Conservation (phyloP, 2,888 invertebrate genomes). For the Sesia apiformis region DNA sequence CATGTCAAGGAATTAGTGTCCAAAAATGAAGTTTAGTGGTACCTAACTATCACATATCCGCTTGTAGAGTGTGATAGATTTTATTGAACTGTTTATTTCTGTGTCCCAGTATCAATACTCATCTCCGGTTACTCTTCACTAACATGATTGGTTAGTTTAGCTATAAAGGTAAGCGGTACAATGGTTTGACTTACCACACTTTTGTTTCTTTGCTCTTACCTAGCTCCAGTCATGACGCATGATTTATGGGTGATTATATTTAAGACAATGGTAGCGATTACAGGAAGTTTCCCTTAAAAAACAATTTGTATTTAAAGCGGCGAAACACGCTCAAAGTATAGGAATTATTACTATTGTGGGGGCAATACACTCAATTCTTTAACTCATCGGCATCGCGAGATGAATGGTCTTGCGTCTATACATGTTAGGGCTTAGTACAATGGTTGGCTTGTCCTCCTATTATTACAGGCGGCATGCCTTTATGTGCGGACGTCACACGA, state of each 20-base stretch:
- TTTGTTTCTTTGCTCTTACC: too few relatives aligned
- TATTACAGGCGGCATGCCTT: constrained; percentile 52
- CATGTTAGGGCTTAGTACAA: constrained; percentile 37
- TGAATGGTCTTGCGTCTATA: constrained; percentile 39
- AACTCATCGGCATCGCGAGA: constrained; percentile 35
- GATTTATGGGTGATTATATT: not conserved
- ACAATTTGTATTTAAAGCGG: not conserved
- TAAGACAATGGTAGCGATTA: not conserved
- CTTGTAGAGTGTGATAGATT: too few relatives aligned
- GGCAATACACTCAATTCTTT: constrained; percentile 42
- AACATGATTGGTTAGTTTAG: too few relatives aligned
- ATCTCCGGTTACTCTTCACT: too few relatives aligned
- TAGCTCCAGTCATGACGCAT: not conserved
- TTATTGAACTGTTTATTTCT: too few relatives aligned
- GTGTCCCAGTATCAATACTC: too few relatives aligned
- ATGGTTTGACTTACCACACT: too few relatives aligned
- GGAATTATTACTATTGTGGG: constrained; percentile 43
- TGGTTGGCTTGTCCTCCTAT: constrained; percentile 48
- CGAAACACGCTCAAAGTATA: not conserved
- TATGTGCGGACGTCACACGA: constrained; percentile 41
- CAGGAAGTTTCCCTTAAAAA: not conserved
- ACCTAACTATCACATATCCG: too few relatives aligned
- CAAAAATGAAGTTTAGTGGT: too few relatives aligned
- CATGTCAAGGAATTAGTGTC: too few relatives aligned
- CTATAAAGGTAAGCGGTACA: too few relatives aligned